Evolutionary conservation across 2,797 vertebrate genomes (phyloP).

Genomic region (Poecilia wingei): DNA sequence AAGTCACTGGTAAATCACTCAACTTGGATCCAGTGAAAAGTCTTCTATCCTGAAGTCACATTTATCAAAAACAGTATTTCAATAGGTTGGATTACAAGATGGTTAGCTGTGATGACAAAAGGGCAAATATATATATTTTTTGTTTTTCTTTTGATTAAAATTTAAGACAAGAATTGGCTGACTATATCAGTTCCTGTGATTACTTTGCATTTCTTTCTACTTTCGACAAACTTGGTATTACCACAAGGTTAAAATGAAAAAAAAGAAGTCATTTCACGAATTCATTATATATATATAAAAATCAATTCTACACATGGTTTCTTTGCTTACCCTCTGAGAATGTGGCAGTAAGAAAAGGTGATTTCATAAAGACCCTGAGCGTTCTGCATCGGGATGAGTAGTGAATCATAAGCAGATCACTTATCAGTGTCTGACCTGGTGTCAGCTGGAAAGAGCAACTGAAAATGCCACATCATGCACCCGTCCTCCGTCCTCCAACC

Average conservation of each 20-base stretch:
- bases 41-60: neutral
- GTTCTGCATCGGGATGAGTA: conserved; percentile 43
- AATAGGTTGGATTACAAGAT: neutral
- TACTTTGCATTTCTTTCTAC: neutral
- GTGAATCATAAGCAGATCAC: conserved; percentile 58
- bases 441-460: conserved; percentile 56
- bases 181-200: neutral
- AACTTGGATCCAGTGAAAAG: neutral
- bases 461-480: conserved; percentile 56
- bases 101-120: neutral
- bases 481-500: conserved; percentile 39
- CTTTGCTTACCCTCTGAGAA: neutral
- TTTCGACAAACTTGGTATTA: neutral
- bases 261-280: neutral
- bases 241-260: neutral
- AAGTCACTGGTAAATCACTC: neutral
- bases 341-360: conserved; percentile 13
- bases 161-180: neutral
- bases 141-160: neutral
- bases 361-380: conserved; percentile 41
- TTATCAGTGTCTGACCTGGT: conserved; percentile 59
- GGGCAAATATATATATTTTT: neutral
- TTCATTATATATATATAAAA: neutral
- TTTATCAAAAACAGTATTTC: neutral
- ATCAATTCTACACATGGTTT: neutral